These are phyloP conservation scores for Tragulus kanchil DNA, from an alignment of 2,113 vertebrate species.

Conservation along the genomic window DNA sequence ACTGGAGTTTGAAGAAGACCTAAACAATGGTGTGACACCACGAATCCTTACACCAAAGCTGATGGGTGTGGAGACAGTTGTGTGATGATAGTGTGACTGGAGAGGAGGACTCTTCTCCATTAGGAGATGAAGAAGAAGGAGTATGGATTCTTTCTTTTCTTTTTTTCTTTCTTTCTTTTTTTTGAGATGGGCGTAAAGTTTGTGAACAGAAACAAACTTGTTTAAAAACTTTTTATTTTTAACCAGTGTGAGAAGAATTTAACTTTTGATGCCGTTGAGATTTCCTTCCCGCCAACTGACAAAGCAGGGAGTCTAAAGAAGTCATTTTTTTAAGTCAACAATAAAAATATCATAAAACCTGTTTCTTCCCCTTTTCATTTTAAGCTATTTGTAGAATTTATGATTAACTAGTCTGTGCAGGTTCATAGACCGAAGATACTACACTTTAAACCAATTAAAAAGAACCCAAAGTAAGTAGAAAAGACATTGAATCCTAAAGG, in stretches of 20 bases:
- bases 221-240: slow-evolving; percentile 82
- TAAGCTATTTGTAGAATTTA: slow-evolving; percentile 86
- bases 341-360: slow-evolving; percentile 59
- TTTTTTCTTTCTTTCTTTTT: slow-evolving; percentile 1
- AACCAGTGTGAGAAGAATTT: slow-evolving; percentile 82
- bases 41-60: slow-evolving; percentile 98
- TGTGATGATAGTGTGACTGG: slow-evolving; percentile 83
- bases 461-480: slow-evolving; percentile 82
- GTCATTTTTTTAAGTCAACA: slow-evolving; percentile 74
- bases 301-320: slow-evolving; percentile 74
- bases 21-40: slow-evolving; percentile 97
- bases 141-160: slow-evolving; percentile 72
- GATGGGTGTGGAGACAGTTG: slow-evolving; percentile 95
- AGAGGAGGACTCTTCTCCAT: slow-evolving; percentile 64
- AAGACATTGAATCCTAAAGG: slow-evolving; percentile 65
- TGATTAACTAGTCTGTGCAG: slow-evolving; percentile 90
- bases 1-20: slow-evolving; percentile 98
- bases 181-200: slow-evolving; percentile 60
- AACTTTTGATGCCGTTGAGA: slow-evolving; percentile 71
- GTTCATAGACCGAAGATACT: slow-evolving; percentile 91
- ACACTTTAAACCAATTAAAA: slow-evolving; percentile 77
- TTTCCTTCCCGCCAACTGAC: slow-evolving; percentile 59
- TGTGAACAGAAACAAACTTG: slow-evolving; percentile 80
- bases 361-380: slow-evolving; percentile 73
- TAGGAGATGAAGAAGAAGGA: slow-evolving; percentile 27